Conservation (phyloP, 2,797 vertebrate genomes). For the Microctenopoma lineatum region DNA sequence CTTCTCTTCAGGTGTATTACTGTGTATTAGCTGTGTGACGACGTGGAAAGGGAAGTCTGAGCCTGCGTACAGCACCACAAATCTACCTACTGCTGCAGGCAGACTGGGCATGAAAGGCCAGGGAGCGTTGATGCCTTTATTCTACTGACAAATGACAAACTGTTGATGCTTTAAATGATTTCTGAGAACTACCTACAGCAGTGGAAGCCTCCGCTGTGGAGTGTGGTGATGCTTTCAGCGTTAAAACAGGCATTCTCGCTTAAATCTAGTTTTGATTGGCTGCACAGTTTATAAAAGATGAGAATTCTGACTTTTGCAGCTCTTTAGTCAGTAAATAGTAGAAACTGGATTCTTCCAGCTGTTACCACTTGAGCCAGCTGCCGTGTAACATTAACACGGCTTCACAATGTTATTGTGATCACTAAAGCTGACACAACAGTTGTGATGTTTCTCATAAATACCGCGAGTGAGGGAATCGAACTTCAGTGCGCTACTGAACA, state of each 20-base stretch:
- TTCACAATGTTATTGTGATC: no score
- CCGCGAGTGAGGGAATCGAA: no score
- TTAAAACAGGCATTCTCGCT: not conserved
- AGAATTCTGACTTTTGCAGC: not conserved
- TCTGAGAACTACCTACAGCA: not conserved
- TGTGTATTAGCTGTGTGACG: no score
- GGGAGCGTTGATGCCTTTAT: not conserved
- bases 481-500: no score
- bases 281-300: not conserved
- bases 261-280: not conserved
- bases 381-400: no score
- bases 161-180: not conserved
- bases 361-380: not conserved
- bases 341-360: not conserved
- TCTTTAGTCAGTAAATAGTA: not conserved
- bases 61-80: not conserved
- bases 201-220: not conserved
- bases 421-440: no score
- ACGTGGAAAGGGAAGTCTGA: not conserved
- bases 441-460: no score
- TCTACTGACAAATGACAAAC: not conserved
- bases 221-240: not conserved
- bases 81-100: not conserved
- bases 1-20: no score
- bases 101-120: not conserved